phyloP scores from a whole-genome alignment of 2,797 vertebrate species.

The Falco peregrinus region DNA sequence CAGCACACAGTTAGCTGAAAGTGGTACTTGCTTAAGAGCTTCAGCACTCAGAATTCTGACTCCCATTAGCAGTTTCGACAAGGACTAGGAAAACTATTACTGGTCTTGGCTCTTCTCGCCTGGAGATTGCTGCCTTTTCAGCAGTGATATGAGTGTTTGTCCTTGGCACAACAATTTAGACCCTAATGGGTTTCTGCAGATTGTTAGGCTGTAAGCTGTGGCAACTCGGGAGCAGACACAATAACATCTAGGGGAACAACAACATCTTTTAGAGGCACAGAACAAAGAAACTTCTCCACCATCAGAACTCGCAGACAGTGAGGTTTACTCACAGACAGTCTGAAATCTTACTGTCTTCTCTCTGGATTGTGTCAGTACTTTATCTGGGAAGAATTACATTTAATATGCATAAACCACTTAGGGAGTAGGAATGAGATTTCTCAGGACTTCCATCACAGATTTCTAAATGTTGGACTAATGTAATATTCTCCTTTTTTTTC shows the following conservation, averaged over 20 bases:
- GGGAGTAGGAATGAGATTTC: background rate
- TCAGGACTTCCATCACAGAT: background rate
- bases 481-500: rapidly evolving
- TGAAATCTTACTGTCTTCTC: background rate
- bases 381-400: background rate
- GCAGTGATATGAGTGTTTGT: background rate
- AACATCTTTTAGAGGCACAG: background rate
- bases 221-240: background rate
- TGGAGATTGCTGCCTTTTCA: background rate
- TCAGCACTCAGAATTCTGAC: background rate
- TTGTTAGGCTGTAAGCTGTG: background rate
- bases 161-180: background rate
- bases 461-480: background rate
- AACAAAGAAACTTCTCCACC: background rate
- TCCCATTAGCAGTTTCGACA: background rate
- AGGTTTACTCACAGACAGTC: background rate
- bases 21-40: background rate
- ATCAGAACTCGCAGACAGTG: background rate
- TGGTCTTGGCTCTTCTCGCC: background rate
- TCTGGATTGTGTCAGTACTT: background rate
- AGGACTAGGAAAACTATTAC: background rate
- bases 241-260: background rate
- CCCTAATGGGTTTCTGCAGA: background rate
- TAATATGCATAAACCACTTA: background rate
- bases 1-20: background rate